phyloP scores from a whole-genome alignment of 2,888 invertebrate genomes.

The Anorthoa munda region DNA sequence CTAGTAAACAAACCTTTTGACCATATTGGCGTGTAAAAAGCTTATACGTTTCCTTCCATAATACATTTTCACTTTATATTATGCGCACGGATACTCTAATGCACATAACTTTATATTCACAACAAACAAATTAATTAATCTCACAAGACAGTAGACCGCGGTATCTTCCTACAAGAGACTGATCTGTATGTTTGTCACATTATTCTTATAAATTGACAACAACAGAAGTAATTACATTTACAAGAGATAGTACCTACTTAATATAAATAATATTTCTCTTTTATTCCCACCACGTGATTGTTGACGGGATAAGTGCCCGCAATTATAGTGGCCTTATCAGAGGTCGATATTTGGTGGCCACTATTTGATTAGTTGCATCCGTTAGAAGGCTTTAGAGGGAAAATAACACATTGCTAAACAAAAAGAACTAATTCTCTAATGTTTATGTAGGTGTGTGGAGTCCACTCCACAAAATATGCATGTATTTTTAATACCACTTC shows the following conservation, averaged over 20 bases:
- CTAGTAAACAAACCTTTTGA: constrained; percentile 45
- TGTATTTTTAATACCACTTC: neutral
- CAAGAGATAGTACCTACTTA: constrained; percentile 15
- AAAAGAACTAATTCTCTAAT: no score
- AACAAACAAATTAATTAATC: constrained; percentile 5
- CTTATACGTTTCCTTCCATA: constrained; percentile 40
- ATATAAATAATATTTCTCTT: neutral
- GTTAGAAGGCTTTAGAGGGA: neutral
- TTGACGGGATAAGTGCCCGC: constrained; percentile 10
- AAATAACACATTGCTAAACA: neutral
- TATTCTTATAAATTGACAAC: constrained; percentile 32
- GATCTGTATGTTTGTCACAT: constrained; percentile 38
- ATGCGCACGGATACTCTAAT: neutral
- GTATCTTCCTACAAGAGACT: constrained; percentile 18
- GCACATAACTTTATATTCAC: neutral
- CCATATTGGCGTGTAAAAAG: constrained; percentile 50
- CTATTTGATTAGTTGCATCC: neutral
- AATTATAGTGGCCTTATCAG: constrained; percentile 7
- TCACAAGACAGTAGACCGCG: constrained; percentile 8
- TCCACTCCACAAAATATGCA: neutral
- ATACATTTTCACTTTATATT: constrained; percentile 34
- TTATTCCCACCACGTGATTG: constrained; percentile 19
- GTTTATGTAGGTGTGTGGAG: neutral
- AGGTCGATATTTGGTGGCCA: neutral
- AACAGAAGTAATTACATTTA: constrained; percentile 16